Percentiles rank a stretch among this genome's conserved stretches.
phyloP scores from a whole-genome alignment of 2,113 vertebrate species.

The Myotis brandtii region DNA sequence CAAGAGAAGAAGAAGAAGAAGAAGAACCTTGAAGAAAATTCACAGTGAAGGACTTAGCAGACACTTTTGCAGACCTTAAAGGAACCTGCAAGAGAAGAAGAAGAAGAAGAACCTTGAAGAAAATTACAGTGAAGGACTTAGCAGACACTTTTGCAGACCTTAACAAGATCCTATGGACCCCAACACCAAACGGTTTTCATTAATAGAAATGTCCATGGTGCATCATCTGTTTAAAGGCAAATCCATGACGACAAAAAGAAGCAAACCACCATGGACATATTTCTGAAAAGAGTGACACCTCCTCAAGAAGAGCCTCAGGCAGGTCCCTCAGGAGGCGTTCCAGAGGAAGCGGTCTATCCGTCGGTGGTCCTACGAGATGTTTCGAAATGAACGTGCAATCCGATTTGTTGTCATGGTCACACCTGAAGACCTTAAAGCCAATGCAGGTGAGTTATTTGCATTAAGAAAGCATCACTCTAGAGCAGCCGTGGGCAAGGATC shows the following conservation, averaged over 20 bases:
- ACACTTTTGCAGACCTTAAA: background rate
- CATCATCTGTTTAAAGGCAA: background rate
- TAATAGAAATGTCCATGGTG: background rate
- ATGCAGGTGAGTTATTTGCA: too few relatives aligned
- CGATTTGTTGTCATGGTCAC: too few relatives aligned
- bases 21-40: background rate
- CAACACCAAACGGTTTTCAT: background rate
- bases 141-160: background rate
- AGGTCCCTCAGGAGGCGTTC: background rate
- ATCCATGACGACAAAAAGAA: background rate
- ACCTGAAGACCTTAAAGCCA: too few relatives aligned
- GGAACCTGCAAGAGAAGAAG: background rate
- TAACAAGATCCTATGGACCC: too few relatives aligned
- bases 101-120: background rate
- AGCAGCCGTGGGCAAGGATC: too few relatives aligned
- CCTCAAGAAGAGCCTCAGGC: background rate
- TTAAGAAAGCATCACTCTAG: too few relatives aligned
- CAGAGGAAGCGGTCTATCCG: too few relatives aligned
- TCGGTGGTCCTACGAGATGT: too few relatives aligned
- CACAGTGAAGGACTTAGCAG: background rate
- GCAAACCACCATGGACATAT: background rate
- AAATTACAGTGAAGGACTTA: background rate
- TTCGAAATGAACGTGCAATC: too few relatives aligned
- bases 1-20: background rate
- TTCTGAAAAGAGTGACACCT: background rate